A percentile compares a stretch with the other conserved stretches of the same genome.
Conservation (phyloP, 1,140 invertebrate genomes). For the Plodia interpunctella region DNA sequence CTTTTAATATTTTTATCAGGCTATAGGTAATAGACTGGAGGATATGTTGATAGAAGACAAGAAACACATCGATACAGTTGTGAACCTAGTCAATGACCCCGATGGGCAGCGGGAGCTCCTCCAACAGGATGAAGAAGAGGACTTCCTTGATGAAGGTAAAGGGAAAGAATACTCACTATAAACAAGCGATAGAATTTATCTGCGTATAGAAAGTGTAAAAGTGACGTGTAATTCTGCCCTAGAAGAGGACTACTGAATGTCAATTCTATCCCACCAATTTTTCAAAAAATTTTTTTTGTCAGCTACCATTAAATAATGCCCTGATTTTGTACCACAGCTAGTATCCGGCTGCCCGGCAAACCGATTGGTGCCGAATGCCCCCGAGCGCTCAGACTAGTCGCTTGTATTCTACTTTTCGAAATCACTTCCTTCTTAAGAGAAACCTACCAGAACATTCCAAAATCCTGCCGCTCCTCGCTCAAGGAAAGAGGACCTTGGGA, state of each 20-base stretch:
- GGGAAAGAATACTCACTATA: too few relatives aligned
- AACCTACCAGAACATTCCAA: slow-evolving; percentile 91
- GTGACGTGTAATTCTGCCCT: too few relatives aligned
- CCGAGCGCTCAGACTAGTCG: slow-evolving; percentile 92
- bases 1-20: slow-evolving; percentile 36
- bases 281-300: too few relatives aligned
- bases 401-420: slow-evolving; percentile 95
- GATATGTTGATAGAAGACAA: slow-evolving; percentile 88
- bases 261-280: too few relatives aligned
- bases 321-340: slow-evolving; percentile 78
- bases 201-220: too few relatives aligned
- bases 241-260: too few relatives aligned
- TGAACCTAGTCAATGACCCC: slow-evolving; percentile 87
- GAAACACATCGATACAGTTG: slow-evolving; percentile 82
- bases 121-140: slow-evolving; percentile 97
- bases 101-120: slow-evolving; percentile 89
- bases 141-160: slow-evolving; percentile 97
- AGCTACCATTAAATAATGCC: not conserved
- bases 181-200: too few relatives aligned
- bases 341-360: slow-evolving; percentile 89
- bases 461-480: slow-evolving; percentile 81
- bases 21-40: slow-evolving; percentile 90
- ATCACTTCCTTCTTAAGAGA: slow-evolving; percentile 98
- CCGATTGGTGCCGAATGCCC: slow-evolving; percentile 86
- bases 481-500: slow-evolving; percentile 89